Percentiles rank a stretch among this genome's conserved stretches.
Conservation (phyloP, 1,140 invertebrate species). For the Idris sp. region DNA sequence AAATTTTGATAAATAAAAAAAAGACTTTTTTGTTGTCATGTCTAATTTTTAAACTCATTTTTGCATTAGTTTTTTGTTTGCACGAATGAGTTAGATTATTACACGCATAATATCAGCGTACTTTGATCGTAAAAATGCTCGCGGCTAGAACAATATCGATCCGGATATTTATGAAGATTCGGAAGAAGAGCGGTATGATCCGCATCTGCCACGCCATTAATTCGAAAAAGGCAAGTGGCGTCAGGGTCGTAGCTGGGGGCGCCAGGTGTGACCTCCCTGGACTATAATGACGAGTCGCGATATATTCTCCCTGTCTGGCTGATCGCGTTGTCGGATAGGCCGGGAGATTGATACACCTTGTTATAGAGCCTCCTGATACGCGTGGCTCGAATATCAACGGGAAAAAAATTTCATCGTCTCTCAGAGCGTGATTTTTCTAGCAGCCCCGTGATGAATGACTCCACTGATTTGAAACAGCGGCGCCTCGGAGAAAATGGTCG, state of each 20-base stretch:
- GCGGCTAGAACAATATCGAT: constrained; percentile 60
- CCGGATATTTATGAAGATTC: constrained; percentile 75
- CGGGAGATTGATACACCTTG: constrained; percentile 67
- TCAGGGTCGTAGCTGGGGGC: constrained; percentile 65
- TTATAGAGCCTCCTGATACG: constrained; percentile 65
- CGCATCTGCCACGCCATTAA: constrained; percentile 72
- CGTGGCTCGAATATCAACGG: constrained; percentile 46
- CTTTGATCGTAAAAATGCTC: constrained; percentile 44
- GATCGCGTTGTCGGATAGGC: constrained; percentile 59
- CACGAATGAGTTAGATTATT: constrained; percentile 29
- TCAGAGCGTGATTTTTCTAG: constrained; percentile 61
- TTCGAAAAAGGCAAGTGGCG: constrained; percentile 50
- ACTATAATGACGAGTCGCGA: constrained; percentile 70
- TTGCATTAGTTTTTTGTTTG: constrained; percentile 24
- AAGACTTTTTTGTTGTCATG: constrained; percentile 11
- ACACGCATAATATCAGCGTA: constrained; percentile 31
- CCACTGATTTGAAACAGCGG: constrained; percentile 26
- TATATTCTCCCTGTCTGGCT: constrained; percentile 60
- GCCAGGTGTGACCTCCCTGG: constrained; percentile 75
- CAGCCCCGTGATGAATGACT: constrained; percentile 49
- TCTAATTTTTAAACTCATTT: too few relatives aligned
- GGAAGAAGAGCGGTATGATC: constrained; percentile 70
- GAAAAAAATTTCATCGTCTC: constrained; percentile 42
- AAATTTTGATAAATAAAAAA: too few relatives aligned
- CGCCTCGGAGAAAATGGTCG: constrained; percentile 14